These are phyloP conservation scores for Bemisia tabaci DNA, from an alignment of 1,140 invertebrate genomes.

Conservation along the genomic window DNA sequence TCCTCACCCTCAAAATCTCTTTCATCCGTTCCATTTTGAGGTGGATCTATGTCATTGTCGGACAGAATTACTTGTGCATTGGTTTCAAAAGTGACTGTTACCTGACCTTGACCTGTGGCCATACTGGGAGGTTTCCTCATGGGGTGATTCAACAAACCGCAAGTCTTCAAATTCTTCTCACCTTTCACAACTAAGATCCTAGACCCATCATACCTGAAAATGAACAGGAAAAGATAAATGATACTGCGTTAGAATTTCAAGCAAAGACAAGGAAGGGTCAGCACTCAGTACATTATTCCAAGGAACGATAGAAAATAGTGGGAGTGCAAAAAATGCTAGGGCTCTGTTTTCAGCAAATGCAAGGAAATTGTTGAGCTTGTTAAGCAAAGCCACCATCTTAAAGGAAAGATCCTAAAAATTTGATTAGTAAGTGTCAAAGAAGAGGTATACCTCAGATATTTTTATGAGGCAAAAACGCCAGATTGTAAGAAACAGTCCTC, in stretches of 20 bases:
- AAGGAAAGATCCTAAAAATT: no score
- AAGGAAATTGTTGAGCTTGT: no score
- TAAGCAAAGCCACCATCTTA: no score
- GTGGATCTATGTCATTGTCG: slow-evolving; percentile 10
- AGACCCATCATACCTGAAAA: slow-evolving; percentile 46
- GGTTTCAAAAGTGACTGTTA: slow-evolving; percentile 48
- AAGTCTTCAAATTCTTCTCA: slow-evolving; percentile 55
- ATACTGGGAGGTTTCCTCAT: slow-evolving; percentile 24
- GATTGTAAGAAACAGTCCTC: no score
- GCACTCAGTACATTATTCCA: no score
- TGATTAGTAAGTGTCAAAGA: no score
- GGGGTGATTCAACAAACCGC: slow-evolving; percentile 46
- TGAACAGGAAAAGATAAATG: slow-evolving; percentile 2
- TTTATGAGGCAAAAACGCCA: no score
- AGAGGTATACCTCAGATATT: no score
- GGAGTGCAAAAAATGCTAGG: no score
- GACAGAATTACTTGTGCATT: slow-evolving; percentile 13
- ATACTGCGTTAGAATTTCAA: background rate
- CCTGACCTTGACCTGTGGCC: slow-evolving; percentile 44
- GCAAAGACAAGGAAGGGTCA: background rate
- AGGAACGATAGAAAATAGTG: no score
- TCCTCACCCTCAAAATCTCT: slow-evolving; percentile 27
- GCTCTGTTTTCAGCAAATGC: no score
- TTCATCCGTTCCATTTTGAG: slow-evolving; percentile 22
- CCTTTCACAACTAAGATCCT: slow-evolving; percentile 64